These are phyloP conservation scores for Melanotaenia boesemani DNA, from an alignment of 2,797 vertebrate genomes.

Conservation along the genomic window DNA sequence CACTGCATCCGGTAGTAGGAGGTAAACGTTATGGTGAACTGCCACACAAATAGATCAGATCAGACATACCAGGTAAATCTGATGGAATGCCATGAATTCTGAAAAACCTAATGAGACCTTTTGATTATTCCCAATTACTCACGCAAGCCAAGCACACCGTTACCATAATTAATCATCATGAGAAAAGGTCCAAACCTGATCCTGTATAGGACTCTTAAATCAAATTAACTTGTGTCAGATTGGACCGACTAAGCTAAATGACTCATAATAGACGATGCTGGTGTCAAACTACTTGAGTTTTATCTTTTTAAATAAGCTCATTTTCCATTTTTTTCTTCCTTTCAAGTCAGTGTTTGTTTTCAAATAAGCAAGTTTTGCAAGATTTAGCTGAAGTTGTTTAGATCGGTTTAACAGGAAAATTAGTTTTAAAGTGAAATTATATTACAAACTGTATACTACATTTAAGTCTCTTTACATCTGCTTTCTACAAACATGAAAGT, in stretches of 20 bases:
- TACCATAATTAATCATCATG: not conserved
- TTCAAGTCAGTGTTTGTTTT: too few species aligned
- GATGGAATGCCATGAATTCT: not conserved
- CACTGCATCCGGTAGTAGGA: not conserved
- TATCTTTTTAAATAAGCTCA: not conserved
- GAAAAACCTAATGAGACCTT: not conserved
- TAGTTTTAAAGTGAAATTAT: not conserved
- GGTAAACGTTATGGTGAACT: not conserved
- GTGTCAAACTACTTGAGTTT: not conserved
- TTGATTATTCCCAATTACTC: not conserved
- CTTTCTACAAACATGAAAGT: conserved; percentile 5
- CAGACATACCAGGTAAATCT: not conserved
- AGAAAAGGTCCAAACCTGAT: not conserved
- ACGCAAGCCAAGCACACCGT: not conserved
- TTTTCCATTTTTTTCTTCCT: conserved; percentile 9
- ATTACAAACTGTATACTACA: not conserved
- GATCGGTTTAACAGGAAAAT: conserved; percentile 6
- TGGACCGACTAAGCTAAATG: not conserved
- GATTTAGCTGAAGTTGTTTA: not conserved
- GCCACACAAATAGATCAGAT: not conserved
- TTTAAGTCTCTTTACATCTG: not conserved
- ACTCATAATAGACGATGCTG: not conserved
- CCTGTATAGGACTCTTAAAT: not conserved
- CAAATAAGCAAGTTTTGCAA: not conserved
- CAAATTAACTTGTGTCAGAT: not conserved